Percentiles rank a stretch among this genome's conserved stretches.
These are phyloP conservation scores for Calcarius lapponicus DNA, from an alignment of 2,797 vertebrate species.

Conservation along the genomic window DNA sequence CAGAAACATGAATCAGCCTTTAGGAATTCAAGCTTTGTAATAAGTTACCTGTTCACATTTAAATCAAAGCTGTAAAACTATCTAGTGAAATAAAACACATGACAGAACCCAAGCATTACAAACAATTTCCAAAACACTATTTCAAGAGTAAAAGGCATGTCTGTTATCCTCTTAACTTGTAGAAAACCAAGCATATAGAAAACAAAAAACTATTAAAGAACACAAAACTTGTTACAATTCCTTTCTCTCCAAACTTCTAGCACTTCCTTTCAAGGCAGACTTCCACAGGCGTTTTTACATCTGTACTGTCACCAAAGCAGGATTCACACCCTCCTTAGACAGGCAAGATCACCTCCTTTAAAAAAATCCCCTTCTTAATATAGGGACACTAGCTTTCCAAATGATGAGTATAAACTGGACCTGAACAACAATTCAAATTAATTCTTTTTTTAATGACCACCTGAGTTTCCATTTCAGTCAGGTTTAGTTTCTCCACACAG, in stretches of 20 bases:
- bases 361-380: neutral
- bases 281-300: neutral
- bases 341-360: neutral
- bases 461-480: neutral
- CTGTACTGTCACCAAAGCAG: neutral
- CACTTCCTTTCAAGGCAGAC: neutral
- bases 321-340: neutral
- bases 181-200: neutral
- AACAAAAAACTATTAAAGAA: conserved; percentile 11
- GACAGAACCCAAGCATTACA: neutral
- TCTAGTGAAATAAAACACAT: neutral
- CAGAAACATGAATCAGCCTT: neutral
- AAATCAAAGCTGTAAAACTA: neutral
- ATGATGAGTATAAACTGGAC: neutral
- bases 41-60: neutral
- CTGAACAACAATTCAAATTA: neutral
- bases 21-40: neutral
- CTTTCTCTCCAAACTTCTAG: neutral
- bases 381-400: neutral
- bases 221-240: neutral
- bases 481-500: neutral
- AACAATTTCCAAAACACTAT: neutral
- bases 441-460: neutral
- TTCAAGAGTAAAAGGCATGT: neutral
- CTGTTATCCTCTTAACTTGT: neutral